Base-by-base conservation (phyloP, 2,888 invertebrate genomes). In the Drosophila sordidula region DNA sequence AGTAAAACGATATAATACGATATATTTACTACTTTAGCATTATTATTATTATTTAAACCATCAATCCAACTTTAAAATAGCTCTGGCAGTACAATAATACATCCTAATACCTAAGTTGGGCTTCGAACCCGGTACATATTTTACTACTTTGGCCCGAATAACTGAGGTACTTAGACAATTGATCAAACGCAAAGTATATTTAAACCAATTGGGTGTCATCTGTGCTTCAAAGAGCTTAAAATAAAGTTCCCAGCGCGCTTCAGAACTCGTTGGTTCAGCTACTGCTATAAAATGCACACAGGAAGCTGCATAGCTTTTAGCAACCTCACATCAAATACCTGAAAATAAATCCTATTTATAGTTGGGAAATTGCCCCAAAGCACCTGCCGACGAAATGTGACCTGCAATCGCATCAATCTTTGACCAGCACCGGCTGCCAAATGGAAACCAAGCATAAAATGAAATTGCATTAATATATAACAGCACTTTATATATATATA, bases 401-500 rank as follows among this genome's bases (percentile, higher is more conserved):
- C 50, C 56, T 73, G 74, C 14, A 73, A 61, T 56, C 57, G 41
- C 78, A 74, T 77, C 66, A 65, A 57, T 73, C 78, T 50, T 18
- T 32, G 47, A 25, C 50, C 38, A 18, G 14, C 39, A 65, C 36
- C 39, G 46, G 57, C 49, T 49, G 54, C 44, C 51, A 51, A 64
- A 58, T 26, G 61, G 50, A 74, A 78, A 12, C 47, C 47, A 51
- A 54, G 38, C 74, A 74, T 78, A 29, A 64, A 75, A 74, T 68
- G 39, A 68, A 75, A 78, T 78, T 75, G 47, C 69, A 61, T 75
- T 64, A 68, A 68, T 54, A 63, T 71, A 70, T 25, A 11, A 32
- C 9, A n/a, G 47, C 34, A n/a, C 47, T n/a, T n/a, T 1, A 0
- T n/a, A 36, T 6, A 26, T 18, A 32, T n/a, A n/a, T 14, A 16